Evolutionary conservation across 2,113 vertebrate genomes (phyloP), one percentile per base, ranked within the genome.

Genomic region (Colius striatus): DNA sequence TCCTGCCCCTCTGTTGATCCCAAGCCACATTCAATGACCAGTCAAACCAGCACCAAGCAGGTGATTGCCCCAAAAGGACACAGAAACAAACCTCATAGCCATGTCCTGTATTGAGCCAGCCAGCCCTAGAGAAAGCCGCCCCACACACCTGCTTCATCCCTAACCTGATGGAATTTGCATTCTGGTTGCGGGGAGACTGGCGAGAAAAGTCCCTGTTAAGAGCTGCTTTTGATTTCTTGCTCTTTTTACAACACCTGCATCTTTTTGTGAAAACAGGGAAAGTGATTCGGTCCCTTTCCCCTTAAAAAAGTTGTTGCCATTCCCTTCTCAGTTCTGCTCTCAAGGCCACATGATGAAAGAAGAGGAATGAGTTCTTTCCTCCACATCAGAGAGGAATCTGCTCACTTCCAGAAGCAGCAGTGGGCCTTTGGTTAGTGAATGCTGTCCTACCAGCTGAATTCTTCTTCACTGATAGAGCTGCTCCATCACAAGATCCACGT

Each of bases 31-130:
- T 36, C 51, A 62, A 27, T 27, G 26, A 20, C 57, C 38, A 22
- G 22, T 20, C 61, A 27, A 74, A 30, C 17, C 50, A 85, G 63
- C 48, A 45, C 16, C 20, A 14, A 21, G 5, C 27, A 54, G 61
- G 72, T 45, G 29, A 54, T 29, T 0, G 0, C 38, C 36, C 67
- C 23, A 32, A 10, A 79, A 27, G 22, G 57, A 66, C 2, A 3
- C 45, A 62, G 55, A 65, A 55, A 67, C 13, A 2, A 61, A n/a
- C 32, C 26, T 71, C 57, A 48, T 38, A 36, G 3, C 26, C 5
- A 5, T 3, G 10, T 53, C 38, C 63, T 11, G 2, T 23, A 38
- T 8, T 51, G 20, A 61, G 38, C 32, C 73, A 77, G 76, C 45
- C 34, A 21, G 23, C 38, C 85, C n/a, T 2, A 63, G 86, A 19